Evolutionary conservation across 2,888 invertebrate genomes (phyloP).

Genomic region (Diarsia rubi): DNA sequence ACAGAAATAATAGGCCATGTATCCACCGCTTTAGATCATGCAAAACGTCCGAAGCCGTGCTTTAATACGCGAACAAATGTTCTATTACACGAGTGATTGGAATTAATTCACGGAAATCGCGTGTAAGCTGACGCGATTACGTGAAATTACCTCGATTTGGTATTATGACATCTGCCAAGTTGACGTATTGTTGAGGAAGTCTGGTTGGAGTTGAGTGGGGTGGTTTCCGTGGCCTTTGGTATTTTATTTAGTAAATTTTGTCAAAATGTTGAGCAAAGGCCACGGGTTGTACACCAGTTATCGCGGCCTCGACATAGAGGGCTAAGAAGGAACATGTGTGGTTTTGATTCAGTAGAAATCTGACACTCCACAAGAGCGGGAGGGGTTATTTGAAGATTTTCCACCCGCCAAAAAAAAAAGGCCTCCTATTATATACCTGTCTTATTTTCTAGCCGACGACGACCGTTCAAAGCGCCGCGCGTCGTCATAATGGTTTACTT

Average conservation of each 20-base stretch:
- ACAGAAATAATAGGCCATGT: not conserved
- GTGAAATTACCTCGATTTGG: conserved; percentile 39
- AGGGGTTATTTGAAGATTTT: too few relatives aligned
- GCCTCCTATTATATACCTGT: too few relatives aligned
- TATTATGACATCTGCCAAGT: conserved; percentile 40
- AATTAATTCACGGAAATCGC: conserved; percentile 50
- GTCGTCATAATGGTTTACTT: not conserved
- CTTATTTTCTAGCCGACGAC: too few relatives aligned
- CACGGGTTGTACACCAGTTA: too few relatives aligned
- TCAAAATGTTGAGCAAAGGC: not conserved
- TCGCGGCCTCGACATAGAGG: too few relatives aligned
- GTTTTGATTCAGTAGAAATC: too few relatives aligned
- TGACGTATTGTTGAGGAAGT: conserved; percentile 16
- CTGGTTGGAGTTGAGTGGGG: not conserved
- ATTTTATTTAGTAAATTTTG: not conserved
- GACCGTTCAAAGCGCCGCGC: not conserved
- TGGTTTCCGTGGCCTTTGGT: not conserved
- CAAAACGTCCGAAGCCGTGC: conserved; percentile 11
- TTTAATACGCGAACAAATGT: conserved; percentile 48
- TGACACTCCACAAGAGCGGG: too few relatives aligned
- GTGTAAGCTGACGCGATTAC: conserved; percentile 46
- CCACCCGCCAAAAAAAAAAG: too few relatives aligned
- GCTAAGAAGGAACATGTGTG: too few relatives aligned
- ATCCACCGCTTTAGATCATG: not conserved
- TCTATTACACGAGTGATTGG: conserved; percentile 56